Evolutionary conservation across 2,113 vertebrate species (phyloP).

Genomic region (Actenoides hombroni): DNA sequence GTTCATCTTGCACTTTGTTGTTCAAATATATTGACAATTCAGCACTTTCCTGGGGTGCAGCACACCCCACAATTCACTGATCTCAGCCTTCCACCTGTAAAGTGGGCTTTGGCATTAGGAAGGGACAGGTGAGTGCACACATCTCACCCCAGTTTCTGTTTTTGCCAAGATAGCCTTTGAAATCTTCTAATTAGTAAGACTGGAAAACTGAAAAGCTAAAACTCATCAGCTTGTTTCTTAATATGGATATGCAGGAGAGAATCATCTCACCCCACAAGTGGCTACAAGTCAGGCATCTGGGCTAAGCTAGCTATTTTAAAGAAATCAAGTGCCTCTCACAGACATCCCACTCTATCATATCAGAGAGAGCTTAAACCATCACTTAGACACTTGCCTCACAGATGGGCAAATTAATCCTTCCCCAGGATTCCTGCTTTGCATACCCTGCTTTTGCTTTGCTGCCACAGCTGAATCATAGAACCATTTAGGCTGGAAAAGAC

Average conservation of each 20-base stretch:
- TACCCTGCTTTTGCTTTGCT: neutral
- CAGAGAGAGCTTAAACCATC: neutral
- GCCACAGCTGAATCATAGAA: neutral
- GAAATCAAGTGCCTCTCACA: neutral
- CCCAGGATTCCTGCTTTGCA: neutral
- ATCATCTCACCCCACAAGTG: neutral
- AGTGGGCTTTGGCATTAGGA: neutral
- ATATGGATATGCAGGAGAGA: neutral
- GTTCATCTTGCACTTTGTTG: neutral
- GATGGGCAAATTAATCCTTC: neutral
- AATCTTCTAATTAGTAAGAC: neutral
- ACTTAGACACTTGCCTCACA: neutral
- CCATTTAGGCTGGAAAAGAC: no score
- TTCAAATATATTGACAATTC: neutral
- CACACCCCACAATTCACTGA: neutral
- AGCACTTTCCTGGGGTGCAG: neutral
- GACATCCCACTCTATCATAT: neutral
- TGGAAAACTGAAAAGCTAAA: neutral
- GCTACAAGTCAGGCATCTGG: neutral
- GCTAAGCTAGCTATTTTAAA: neutral
- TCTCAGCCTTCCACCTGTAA: neutral
- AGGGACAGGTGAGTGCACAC: fast-evolving
- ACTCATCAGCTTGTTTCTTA: neutral
- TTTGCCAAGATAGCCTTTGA: neutral
- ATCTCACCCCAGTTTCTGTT: neutral